Conservation (phyloP, 1,140 invertebrate genomes). For the Drosophila pandora region DNA sequence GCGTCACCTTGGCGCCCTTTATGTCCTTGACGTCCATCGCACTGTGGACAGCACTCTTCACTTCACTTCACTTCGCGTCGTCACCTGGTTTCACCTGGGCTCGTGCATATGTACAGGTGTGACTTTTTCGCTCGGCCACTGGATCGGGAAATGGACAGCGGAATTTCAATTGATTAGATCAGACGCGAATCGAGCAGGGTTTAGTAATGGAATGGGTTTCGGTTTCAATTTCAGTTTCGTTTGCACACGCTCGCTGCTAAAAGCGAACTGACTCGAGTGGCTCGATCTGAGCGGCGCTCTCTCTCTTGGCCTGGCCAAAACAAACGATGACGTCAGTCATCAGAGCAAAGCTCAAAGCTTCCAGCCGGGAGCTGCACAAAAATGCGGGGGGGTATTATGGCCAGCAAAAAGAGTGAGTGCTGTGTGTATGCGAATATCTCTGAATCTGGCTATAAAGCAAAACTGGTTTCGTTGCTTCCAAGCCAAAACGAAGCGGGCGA, state of each 20-base stretch:
- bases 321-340: constrained; percentile 73
- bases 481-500: constrained; percentile 68
- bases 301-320: constrained; percentile 66
- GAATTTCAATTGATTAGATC: constrained; percentile 37
- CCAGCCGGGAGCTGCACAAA: constrained; percentile 25
- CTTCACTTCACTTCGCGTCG: constrained; percentile 18
- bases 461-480: constrained; percentile 66
- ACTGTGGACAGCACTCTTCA: constrained; percentile 27
- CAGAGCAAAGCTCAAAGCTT: constrained; percentile 63
- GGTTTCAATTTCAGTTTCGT: constrained; percentile 48
- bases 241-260: constrained; percentile 69
- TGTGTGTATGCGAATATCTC: constrained; percentile 55
- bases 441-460: constrained; percentile 65
- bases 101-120: constrained; percentile 45
- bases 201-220: constrained; percentile 4
- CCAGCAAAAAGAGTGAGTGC: constrained; percentile 17
- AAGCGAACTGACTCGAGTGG: constrained; percentile 57
- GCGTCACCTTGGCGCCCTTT: constrained; percentile 83
- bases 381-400: constrained; percentile 60
- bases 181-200: constrained; percentile 7
- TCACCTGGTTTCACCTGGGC: constrained; percentile 21
- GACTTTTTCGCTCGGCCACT: constrained; percentile 24
- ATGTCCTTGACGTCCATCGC: constrained; percentile 83
- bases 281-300: constrained; percentile 29
- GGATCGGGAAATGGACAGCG: constrained; percentile 22